A percentile compares a stretch with the other conserved stretches of the same genome.
These are phyloP conservation scores for Diachasma alloeum DNA, from an alignment of 1,140 invertebrate genomes.

Conservation along the genomic window DNA sequence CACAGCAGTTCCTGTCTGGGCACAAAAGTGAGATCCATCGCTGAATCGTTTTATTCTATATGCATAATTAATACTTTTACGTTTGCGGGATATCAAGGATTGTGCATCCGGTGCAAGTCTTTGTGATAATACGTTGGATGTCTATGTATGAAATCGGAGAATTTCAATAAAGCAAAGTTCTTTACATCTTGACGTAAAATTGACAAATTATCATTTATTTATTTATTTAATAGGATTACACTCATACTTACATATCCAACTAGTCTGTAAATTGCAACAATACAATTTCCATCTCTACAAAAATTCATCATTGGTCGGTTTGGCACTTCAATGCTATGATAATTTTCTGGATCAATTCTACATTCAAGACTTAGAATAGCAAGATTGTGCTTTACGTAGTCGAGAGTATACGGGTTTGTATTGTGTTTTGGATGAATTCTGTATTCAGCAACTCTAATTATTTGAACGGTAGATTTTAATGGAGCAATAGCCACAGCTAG, in stretches of 20 bases:
- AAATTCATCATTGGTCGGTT: slow-evolving; percentile 17
- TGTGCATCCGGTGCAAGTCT: slow-evolving; percentile 24
- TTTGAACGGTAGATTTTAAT: slow-evolving; percentile 29
- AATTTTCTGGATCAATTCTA: slow-evolving; percentile 33
- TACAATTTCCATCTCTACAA: slow-evolving; percentile 32
- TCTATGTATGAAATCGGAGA: slow-evolving; percentile 18
- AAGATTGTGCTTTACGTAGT: slow-evolving; percentile 32
- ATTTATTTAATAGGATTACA: not conserved
- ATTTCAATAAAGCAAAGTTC: not conserved
- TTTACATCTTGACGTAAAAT: too few species aligned
- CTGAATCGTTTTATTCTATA: slow-evolving; percentile 16
- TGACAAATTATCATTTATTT: not conserved
- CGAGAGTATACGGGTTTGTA: slow-evolving; percentile 21
- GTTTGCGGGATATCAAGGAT: slow-evolving; percentile 2
- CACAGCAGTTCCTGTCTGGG: slow-evolving; percentile 37
- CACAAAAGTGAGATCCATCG: slow-evolving; percentile 30
- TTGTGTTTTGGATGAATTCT: slow-evolving; percentile 32
- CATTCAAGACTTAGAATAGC: slow-evolving; percentile 39
- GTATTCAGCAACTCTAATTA: slow-evolving; percentile 37
- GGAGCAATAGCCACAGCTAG: slow-evolving; percentile 35
- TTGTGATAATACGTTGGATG: slow-evolving; percentile 28
- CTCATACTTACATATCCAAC: slow-evolving; percentile 28
- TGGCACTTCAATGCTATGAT: slow-evolving; percentile 32
- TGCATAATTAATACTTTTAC: not conserved
- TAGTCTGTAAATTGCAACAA: slow-evolving; percentile 30